Base-by-base conservation (phyloP, 1,140 invertebrate species). In the Aradophagus sp. region DNA sequence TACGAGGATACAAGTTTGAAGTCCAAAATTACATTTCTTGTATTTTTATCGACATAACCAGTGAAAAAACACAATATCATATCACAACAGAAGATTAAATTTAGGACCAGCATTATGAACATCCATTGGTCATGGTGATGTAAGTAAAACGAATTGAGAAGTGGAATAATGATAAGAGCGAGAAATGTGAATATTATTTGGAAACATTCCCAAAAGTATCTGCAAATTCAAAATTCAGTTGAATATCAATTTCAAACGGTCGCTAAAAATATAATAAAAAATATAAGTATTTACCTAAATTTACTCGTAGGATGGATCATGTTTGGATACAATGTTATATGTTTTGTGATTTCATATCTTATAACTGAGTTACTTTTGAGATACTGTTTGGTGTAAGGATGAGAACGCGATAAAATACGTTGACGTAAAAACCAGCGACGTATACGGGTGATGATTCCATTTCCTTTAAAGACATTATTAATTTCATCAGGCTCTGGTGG, bases 231-330 rank as follows among this genome's bases (percentile, higher is more conserved):
- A 34, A 34, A 34, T 34, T 4, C 12, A 34, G 10, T 29, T 6
- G 10, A 5, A 5, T n/a, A 29, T 29, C 2, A 29, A 5, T 10
- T 29, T 29, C 4, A n/a, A n/a, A n/a, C n/a, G n/a, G n/a, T n/a
- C n/a, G n/a, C n/a, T n/a, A n/a, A n/a, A n/a, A 26, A 36, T 32
- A 32, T 13, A 13, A 27, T 10, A 27, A 27, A 26, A 36, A 20
- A 12, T 44, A n/a, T n/a, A n/a, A 42, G 31, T n/a, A 39, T 2
- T 29, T 29, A 79, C 81, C 75, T 79, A 11, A 83, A 74, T 10
- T 47, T 35, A 39, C 83, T 84, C 0, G 81, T 84, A 0, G 82
- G 84, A 72, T 85, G 80, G 27, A 84, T 78, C 75, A 82, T 83
- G 1, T 66, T 74, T 0, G 70, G 77, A 65, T 79, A 67, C 5